Percentiles rank a stretch among this genome's conserved stretches.
phyloP scores from a whole-genome alignment of 1,140 invertebrate species.

The Sarcophaga peregrina region DNA sequence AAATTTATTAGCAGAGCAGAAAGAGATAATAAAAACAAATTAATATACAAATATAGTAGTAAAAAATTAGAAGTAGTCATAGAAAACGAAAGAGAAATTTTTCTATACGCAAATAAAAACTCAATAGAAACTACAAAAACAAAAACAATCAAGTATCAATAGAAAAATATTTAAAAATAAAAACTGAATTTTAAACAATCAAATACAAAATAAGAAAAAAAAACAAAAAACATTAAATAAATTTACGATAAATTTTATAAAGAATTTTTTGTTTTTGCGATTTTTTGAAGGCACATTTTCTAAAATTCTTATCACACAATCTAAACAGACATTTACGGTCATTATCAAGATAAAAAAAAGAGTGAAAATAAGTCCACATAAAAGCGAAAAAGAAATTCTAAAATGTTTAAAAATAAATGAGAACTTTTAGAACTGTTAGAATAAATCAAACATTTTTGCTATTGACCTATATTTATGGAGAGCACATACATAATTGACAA shows the following conservation, averaged over 20 bases:
- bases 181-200: background rate
- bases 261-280: background rate
- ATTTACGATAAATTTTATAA: background rate
- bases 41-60: background rate
- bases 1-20: too few species aligned
- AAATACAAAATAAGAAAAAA: too few species aligned
- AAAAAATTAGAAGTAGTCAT: background rate
- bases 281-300: background rate
- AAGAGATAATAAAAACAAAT: background rate
- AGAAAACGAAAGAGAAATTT: conserved; percentile 10
- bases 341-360: background rate
- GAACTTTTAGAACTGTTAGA: too few species aligned
- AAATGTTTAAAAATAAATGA: too few species aligned
- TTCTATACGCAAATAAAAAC: background rate
- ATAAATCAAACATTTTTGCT: too few species aligned
- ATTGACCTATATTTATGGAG: too few species aligned
- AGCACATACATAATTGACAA: too few species aligned
- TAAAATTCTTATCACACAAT: background rate
- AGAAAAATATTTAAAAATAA: background rate
- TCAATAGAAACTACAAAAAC: background rate
- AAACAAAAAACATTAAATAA: background rate
- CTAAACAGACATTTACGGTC: background rate
- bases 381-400: too few species aligned
- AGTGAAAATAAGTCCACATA: background rate
- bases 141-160: background rate